A percentile compares a stretch with the other conserved stretches of the same genome.
phyloP scores from a whole-genome alignment of 2,888 invertebrate species.

The Drosophila sordidula region DNA sequence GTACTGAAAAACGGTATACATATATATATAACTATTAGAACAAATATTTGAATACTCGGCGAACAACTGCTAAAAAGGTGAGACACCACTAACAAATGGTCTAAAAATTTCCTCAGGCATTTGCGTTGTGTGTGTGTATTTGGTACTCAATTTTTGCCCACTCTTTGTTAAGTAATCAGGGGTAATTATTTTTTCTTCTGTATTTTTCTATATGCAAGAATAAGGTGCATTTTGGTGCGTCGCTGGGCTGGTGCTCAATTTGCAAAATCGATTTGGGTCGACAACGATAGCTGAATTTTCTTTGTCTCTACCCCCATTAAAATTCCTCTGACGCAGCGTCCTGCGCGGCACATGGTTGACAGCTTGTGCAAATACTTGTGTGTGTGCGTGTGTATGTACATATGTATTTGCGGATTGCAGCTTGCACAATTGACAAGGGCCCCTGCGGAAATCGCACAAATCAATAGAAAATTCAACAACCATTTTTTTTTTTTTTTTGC shows the following conservation, averaged over 20 bases:
- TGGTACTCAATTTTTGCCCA: conserved; percentile 36
- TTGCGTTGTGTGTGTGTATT: conserved; percentile 47
- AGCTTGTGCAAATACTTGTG: conserved; percentile 26
- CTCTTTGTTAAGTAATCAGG: conserved; percentile 71
- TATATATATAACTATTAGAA: conserved; percentile 44
- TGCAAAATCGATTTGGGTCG: conserved; percentile 66
- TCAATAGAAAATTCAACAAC: conserved; percentile 71
- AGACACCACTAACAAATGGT: conserved; percentile 33
- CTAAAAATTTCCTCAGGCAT: conserved; percentile 42
- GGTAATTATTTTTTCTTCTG: conserved; percentile 27
- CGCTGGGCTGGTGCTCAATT: conserved; percentile 17
- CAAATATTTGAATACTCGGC: conserved; percentile 48
- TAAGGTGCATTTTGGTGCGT: conserved; percentile 5
- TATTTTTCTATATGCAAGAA: conserved; percentile 6
- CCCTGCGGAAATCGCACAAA: conserved; percentile 40
- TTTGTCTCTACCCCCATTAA: conserved; percentile 39
- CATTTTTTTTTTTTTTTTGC: conserved; percentile 49
- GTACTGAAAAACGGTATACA: conserved; percentile 41
- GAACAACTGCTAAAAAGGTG: conserved; percentile 52
- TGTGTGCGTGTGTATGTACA: conserved; percentile 9
- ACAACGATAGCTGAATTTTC: conserved; percentile 28
- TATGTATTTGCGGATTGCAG: conserved; percentile 22
- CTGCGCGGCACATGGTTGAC: conserved; percentile 74
- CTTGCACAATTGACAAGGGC: conserved; percentile 49
- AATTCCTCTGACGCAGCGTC: conserved; percentile 67